phyloP scores from a whole-genome alignment of 1,140 invertebrate genomes.

The Macrotrachela quadricornifera region DNA sequence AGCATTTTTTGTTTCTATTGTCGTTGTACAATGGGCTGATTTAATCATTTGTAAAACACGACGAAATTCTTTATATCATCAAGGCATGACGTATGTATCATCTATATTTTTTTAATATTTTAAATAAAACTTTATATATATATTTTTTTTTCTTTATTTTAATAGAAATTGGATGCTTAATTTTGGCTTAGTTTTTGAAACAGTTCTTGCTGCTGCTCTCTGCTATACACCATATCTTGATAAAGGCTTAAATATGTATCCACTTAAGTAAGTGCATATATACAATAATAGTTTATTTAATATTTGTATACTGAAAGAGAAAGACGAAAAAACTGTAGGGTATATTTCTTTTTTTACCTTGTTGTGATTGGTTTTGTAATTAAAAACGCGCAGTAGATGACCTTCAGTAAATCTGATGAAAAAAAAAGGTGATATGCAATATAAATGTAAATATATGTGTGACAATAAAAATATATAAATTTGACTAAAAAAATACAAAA shows the following conservation, averaged over 20 bases:
- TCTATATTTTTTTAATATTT: constrained; percentile 9
- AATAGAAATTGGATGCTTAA: constrained; percentile 29
- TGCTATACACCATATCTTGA: constrained; percentile 29
- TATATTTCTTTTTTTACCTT: no score
- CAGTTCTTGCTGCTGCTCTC: constrained; percentile 25
- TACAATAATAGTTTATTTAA: no score
- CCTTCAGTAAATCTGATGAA: no score
- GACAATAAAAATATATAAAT: no score
- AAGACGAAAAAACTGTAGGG: no score
- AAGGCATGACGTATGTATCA: constrained; percentile 59
- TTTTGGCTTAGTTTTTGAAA: constrained; percentile 33
- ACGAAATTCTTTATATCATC: constrained; percentile 79
- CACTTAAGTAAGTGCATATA: constrained; percentile 20
- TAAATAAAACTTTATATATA: not conserved
- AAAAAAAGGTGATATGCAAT: no score
- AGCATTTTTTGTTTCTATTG: constrained; percentile 91
- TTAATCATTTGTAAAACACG: constrained; percentile 94
- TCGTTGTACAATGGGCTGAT: constrained; percentile 94
- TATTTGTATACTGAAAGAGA: no score
- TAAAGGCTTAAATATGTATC: constrained; percentile 30
- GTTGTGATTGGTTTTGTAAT: no score
- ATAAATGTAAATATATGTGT: no score
- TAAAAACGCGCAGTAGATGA: no score
- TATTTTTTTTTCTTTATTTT: not conserved
- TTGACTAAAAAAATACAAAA: no score